phyloP scores from a whole-genome alignment of 2,113 vertebrate genomes.

The Paracanthobrama guichenoti region DNA sequence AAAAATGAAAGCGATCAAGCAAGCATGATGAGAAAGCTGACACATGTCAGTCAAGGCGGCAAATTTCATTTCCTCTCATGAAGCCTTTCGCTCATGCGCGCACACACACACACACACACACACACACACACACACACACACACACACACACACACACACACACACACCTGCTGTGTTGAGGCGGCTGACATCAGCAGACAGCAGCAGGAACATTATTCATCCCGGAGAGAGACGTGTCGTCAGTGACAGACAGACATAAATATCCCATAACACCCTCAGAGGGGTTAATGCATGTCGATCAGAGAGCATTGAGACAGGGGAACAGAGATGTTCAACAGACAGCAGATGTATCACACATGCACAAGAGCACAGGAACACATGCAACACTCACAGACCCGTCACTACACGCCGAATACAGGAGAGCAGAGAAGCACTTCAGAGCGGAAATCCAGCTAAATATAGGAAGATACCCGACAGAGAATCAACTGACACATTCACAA shows the following conservation, averaged over 20 bases:
- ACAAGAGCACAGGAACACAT: not conserved
- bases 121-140: conserved; percentile 21
- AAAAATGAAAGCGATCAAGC: not conserved
- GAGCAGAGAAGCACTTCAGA: not conserved
- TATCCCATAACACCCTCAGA: conserved; percentile 70
- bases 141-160: conserved; percentile 13
- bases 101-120: conserved; percentile 40
- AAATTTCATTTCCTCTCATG: conserved; percentile 65
- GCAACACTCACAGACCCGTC: not conserved
- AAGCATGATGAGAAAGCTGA: conserved; percentile 49
- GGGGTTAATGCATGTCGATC: conserved; percentile 76
- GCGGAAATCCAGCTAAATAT: not conserved
- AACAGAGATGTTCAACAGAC: conserved; percentile 19
- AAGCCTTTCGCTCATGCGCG: conserved; percentile 40
- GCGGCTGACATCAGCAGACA: conserved; percentile 65
- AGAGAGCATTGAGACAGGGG: conserved; percentile 40
- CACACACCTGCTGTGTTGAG: conserved; percentile 49
- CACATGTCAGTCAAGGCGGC: conserved; percentile 67
- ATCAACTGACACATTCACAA: conserved; percentile 7
- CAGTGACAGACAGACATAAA: conserved; percentile 73
- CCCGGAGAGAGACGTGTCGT: conserved; percentile 65
- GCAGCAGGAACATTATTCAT: conserved; percentile 70
- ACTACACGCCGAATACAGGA: not conserved
- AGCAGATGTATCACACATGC: conserved; percentile 19
- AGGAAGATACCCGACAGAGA: not conserved